Conservation (phyloP, 2,797 vertebrate genomes). For the Cryptoprocta ferox region DNA sequence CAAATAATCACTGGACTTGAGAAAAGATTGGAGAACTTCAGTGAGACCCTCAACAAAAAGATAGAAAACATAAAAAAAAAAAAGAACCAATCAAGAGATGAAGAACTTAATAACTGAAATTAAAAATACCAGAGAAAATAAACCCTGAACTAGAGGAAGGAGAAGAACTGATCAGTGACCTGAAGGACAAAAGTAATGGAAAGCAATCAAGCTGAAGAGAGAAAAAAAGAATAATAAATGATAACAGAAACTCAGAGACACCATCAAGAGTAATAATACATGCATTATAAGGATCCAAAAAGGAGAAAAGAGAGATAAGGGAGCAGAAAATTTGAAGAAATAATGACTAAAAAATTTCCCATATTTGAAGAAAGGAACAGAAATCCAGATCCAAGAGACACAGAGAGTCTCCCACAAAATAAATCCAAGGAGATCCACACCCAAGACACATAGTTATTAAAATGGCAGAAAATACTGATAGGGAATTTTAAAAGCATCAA, state of each 20-base stretch:
- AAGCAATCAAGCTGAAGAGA: background rate
- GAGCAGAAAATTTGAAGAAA: background rate
- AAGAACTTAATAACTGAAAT: background rate
- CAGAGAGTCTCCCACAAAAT: background rate
- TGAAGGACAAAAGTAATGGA: background rate
- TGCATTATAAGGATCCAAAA: background rate
- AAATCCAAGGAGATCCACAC: background rate
- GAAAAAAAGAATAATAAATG: background rate
- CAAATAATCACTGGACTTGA: background rate
- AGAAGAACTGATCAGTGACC: background rate
- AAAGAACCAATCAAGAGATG: background rate
- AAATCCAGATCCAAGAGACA: background rate
- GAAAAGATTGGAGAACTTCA: background rate
- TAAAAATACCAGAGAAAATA: background rate
- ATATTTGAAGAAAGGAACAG: background rate
- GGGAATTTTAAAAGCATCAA: background rate
- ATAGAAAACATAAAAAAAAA: background rate
- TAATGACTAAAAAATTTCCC: background rate
- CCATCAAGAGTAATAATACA: background rate
- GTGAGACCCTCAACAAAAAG: background rate
- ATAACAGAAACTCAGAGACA: background rate
- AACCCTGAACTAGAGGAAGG: background rate
- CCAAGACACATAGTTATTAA: background rate
- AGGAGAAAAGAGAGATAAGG: background rate
- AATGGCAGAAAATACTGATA: background rate